phyloP scores from a whole-genome alignment of 2,888 invertebrate genomes.

The Bhutanitis thaidina region DNA sequence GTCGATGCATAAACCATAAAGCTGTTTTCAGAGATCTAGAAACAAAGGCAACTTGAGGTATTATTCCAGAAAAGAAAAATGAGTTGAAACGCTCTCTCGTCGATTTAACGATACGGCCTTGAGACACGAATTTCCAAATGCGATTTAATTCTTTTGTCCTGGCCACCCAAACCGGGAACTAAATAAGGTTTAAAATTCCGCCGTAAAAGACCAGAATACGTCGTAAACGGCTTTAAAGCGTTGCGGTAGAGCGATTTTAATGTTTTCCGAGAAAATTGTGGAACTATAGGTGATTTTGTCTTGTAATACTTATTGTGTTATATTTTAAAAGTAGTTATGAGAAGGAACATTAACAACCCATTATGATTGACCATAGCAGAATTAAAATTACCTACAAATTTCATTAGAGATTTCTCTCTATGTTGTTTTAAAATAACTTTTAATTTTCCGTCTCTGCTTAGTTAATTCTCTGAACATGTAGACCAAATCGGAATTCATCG shows the following conservation, averaged over 20 bases:
- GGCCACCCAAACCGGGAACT: conserved; percentile 27
- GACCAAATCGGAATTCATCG: too few relatives aligned
- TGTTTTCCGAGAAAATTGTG: conserved; percentile 15
- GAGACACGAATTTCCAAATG: conserved; percentile 22
- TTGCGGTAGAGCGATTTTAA: conserved; percentile 29
- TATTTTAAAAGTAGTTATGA: too few relatives aligned
- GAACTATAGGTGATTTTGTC: background rate
- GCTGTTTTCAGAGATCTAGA: conserved; percentile 24
- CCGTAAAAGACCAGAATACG: conserved; percentile 45
- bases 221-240: conserved; percentile 37
- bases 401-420: too few relatives aligned
- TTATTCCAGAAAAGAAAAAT: conserved; percentile 28
- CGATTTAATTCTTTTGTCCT: conserved; percentile 22
- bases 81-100: conserved; percentile 29
- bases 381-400: too few relatives aligned
- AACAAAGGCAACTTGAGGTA: conserved; percentile 31
- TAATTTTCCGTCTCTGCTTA: too few relatives aligned
- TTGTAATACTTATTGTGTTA: too few relatives aligned
- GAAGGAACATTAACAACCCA: too few relatives aligned
- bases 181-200: conserved; percentile 38
- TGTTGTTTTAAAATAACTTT: too few relatives aligned
- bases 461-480: too few relatives aligned
- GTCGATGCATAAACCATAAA: background rate
- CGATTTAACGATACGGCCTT: conserved; percentile 34
- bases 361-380: too few relatives aligned